These are phyloP conservation scores for Callospermophilus lateralis DNA, from an alignment of 2,113 vertebrate genomes.

Conservation along the genomic window DNA sequence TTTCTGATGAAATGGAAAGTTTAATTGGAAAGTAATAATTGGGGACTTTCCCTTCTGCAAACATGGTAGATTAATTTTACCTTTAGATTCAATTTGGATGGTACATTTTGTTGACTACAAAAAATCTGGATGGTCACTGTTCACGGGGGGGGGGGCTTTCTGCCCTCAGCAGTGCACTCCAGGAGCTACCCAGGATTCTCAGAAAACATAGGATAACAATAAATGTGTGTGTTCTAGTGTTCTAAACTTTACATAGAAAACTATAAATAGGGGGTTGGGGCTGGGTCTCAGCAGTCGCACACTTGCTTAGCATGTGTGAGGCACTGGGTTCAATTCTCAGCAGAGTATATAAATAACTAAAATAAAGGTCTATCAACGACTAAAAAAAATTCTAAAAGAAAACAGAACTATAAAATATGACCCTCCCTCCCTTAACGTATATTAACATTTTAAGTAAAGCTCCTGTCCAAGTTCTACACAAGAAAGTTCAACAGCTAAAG, in stretches of 20 bases:
- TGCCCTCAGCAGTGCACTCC: slow-evolving; percentile 46
- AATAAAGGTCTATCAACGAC: too few relatives aligned
- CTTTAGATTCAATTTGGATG: background rate
- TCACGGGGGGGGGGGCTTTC: slow-evolving; percentile 56
- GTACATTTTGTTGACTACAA: background rate
- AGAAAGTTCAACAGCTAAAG: slow-evolving; percentile 70
- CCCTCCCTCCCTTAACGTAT: background rate
- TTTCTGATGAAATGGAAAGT: background rate
- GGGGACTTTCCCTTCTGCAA: background rate
- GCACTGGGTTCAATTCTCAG: too few relatives aligned
- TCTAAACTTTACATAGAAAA: background rate
- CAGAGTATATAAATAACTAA: too few relatives aligned
- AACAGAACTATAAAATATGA: background rate
- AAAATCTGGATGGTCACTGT: slow-evolving; percentile 2
- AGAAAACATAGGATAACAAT: slow-evolving; percentile 73
- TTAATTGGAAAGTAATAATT: slow-evolving; percentile 45
- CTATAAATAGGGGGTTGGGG: background rate
- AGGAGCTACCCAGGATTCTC: slow-evolving; percentile 50
- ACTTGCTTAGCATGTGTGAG: too few relatives aligned
- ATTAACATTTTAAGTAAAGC: slow-evolving; percentile 78
- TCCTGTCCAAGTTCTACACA: slow-evolving; percentile 61
- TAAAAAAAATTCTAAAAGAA: too few relatives aligned
- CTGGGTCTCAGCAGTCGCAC: too few relatives aligned
- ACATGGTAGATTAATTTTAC: background rate
- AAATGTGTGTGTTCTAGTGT: slow-evolving; percentile 63